These are phyloP conservation scores for Pseudococcus jackbeardsleyi DNA, from an alignment of 2,888 invertebrate species.

Conservation along the genomic window DNA sequence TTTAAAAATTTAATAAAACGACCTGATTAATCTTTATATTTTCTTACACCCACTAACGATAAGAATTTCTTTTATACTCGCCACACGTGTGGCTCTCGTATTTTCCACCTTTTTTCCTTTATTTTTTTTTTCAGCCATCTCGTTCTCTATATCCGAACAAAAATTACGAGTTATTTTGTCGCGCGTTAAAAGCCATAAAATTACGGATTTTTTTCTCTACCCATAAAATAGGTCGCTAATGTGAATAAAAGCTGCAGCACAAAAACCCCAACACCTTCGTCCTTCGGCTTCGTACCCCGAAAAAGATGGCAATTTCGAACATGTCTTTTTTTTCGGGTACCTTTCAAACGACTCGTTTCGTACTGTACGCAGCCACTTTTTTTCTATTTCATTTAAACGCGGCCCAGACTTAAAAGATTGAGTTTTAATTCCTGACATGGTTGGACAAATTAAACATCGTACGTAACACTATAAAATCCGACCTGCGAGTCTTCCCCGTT, in stretches of 20 bases:
- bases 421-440: constrained; percentile 35
- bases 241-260: constrained; percentile 12
- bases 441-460: constrained; percentile 31
- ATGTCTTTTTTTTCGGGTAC: constrained; percentile 24
- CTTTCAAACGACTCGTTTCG: neutral
- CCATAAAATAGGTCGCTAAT: constrained; percentile 38
- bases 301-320: neutral
- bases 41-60: constrained; percentile 25
- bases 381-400: neutral
- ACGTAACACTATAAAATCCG: constrained; percentile 7
- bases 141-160: neutral
- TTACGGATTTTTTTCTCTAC: constrained; percentile 5
- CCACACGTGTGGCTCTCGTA: neutral
- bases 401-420: constrained; percentile 30
- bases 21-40: constrained; percentile 38
- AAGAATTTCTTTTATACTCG: constrained; percentile 17
- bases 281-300: neutral
- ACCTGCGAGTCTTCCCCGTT: neutral
- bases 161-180: constrained; percentile 44
- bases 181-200: constrained; percentile 32
- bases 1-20: constrained; percentile 38
- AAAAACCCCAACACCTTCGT: neutral
- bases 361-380: neutral
- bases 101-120: neutral
- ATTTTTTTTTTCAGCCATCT: neutral